Evolutionary conservation across 1,140 invertebrate genomes (phyloP).

Genomic region (Panulirus ornatus): DNA sequence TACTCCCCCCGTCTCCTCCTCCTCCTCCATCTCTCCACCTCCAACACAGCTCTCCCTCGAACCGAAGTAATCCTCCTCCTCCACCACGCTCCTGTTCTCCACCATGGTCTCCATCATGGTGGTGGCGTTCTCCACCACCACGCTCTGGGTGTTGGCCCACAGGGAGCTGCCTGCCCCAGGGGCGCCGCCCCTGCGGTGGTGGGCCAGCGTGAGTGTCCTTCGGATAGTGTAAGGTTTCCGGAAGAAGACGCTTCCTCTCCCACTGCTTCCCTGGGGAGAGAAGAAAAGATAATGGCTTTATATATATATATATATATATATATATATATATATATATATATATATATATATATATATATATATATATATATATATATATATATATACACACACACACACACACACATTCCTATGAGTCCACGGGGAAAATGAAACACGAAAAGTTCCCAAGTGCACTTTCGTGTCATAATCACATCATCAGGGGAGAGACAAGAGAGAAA

Average conservation of each 20-base stretch:
- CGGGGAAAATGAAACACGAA: too few relatives aligned
- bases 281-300: background rate
- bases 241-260: background rate
- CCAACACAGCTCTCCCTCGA: background rate
- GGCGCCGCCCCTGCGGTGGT: background rate
- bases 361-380: too few relatives aligned
- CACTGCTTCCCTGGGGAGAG: background rate
- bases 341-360: too few relatives aligned
- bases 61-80: background rate
- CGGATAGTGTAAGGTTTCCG: background rate
- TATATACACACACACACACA: background rate
- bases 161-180: background rate
- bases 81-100: background rate
- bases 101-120: background rate
- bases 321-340: too few relatives aligned
- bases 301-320: too few relatives aligned
- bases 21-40: background rate
- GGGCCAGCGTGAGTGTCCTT: background rate
- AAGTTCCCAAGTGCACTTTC: too few relatives aligned
- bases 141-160: background rate
- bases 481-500: too few relatives aligned
- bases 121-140: background rate
- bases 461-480: too few relatives aligned
- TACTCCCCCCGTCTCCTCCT: too few relatives aligned
- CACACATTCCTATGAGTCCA: background rate